phyloP scores from a whole-genome alignment of 2,797 vertebrate species.

The Syngnathus acus region DNA sequence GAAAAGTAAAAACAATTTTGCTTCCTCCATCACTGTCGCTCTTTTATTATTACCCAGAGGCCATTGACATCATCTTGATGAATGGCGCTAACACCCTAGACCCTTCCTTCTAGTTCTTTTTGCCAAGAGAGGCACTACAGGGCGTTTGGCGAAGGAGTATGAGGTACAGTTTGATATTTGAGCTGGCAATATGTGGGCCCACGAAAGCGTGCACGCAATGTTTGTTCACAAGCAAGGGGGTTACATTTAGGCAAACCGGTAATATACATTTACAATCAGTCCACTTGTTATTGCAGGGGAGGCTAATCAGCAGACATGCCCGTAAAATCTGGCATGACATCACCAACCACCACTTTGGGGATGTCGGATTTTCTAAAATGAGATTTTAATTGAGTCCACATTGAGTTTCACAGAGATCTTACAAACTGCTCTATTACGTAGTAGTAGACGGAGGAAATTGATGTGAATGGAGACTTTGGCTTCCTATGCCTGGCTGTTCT shows the following conservation, averaged over 20 bases:
- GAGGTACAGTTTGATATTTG: neutral
- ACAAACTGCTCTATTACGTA: neutral
- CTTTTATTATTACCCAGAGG: constrained; percentile 27
- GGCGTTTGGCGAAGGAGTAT: constrained; percentile 9
- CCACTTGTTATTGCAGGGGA: neutral
- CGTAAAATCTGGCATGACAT: constrained; percentile 8
- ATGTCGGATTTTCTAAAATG: constrained; percentile 19
- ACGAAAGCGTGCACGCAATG: constrained; percentile 1
- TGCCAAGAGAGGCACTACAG: constrained; percentile 9
- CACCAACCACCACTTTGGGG: constrained; percentile 16
- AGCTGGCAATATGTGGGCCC: neutral
- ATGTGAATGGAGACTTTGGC: constrained; percentile 2
- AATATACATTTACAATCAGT: neutral
- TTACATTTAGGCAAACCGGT: neutral
- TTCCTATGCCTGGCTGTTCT: neutral
- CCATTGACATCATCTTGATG: constrained; percentile 19
- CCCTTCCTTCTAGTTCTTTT: constrained; percentile 9
- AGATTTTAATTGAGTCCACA: constrained; percentile 28
- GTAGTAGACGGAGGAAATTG: constrained; percentile 2
- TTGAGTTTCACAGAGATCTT: constrained; percentile 17
- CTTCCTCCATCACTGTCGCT: neutral
- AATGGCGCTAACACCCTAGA: constrained; percentile 16
- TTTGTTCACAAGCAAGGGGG: neutral
- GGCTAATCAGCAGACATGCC: neutral
- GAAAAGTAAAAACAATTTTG: constrained; percentile 8